phyloP scores from a whole-genome alignment of 2,888 invertebrate genomes.

The Drosophila lutescens region DNA sequence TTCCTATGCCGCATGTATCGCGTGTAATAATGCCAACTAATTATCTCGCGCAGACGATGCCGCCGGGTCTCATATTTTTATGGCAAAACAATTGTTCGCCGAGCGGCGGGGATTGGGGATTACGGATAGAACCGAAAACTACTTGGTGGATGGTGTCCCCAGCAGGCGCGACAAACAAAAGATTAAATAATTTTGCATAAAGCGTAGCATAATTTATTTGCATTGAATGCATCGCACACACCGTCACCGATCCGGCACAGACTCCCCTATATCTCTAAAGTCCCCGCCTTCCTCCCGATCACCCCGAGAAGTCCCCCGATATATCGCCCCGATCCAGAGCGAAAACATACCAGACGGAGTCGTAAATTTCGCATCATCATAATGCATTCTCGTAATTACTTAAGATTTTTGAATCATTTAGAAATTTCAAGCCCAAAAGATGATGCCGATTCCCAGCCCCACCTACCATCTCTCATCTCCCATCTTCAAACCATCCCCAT shows the following conservation, averaged over 20 bases:
- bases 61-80: conserved; percentile 75
- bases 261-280: conserved; percentile 12
- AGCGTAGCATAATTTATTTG: conserved; percentile 81
- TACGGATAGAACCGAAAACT: neutral
- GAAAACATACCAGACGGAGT: conserved; percentile 50
- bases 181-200: conserved; percentile 82
- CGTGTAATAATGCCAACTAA: conserved; percentile 75
- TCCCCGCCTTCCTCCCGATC: neutral
- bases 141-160: conserved; percentile 17
- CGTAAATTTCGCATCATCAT: conserved; percentile 80
- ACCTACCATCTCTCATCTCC: neutral
- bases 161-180: conserved; percentile 77
- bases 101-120: neutral
- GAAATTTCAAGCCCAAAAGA: conserved; percentile 71
- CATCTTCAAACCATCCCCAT: neutral
- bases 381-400: conserved; percentile 82
- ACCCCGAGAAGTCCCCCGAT: neutral
- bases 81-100: conserved; percentile 74
- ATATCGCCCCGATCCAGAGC: conserved; percentile 3
- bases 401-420: conserved; percentile 83
- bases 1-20: conserved; percentile 48
- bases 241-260: conserved; percentile 75
- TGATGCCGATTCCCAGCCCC: conserved; percentile 45
- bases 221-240: conserved; percentile 81
- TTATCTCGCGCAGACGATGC: conserved; percentile 71